Base-by-base conservation (phyloP, 2,113 vertebrate genomes). In the Oxygymnocypris stewartii region DNA sequence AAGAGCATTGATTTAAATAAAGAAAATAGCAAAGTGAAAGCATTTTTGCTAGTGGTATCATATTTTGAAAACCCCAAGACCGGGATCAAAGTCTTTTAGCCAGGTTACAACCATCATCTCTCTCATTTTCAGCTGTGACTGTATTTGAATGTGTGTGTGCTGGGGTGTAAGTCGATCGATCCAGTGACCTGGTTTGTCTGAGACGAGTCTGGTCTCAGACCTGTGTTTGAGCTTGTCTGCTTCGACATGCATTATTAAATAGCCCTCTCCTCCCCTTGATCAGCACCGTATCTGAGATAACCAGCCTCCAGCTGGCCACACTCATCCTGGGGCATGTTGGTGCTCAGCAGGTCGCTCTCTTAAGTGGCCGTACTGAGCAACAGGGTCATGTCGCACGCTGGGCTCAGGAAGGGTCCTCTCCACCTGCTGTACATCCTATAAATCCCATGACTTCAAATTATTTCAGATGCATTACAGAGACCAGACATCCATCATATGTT, bases 191-290 rank as follows among this genome's bases (percentile, higher is more conserved):
- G 79, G 79, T 40, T 54, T 57, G 69, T 82, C 79, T 76, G 25
- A 51, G 78, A 28, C 11, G 37, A 82, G 63, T 51, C 63, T 82
- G 78, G 54, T 86, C 65, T 86, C n/a, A 69, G 13, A 23, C 59
- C 84, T 57, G 23, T 10, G 81, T 87, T 86, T 89, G 79, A 87
- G 84, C 54, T 73, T 85, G 49, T 87, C 63, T 65, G 42, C 51
- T 65, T 84, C 42, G 20, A 13, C 37, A 87, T 85, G 83, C 65
- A 86, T 83, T 85, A 86, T 85, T 85, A 25, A 87, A 57, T 31
- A 86, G 42, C 65, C 81, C 74, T 83, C 28, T 23, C 42, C 47
- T 57, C 84, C 31, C 18, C 31, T 71, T 57, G 44, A 69, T 65
- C 83, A 44, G 6, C 84, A 51, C 40, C 31, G 5, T 44, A 82